Base-by-base conservation (phyloP, 2,113 vertebrate genomes). In the Abramis brama region DNA sequence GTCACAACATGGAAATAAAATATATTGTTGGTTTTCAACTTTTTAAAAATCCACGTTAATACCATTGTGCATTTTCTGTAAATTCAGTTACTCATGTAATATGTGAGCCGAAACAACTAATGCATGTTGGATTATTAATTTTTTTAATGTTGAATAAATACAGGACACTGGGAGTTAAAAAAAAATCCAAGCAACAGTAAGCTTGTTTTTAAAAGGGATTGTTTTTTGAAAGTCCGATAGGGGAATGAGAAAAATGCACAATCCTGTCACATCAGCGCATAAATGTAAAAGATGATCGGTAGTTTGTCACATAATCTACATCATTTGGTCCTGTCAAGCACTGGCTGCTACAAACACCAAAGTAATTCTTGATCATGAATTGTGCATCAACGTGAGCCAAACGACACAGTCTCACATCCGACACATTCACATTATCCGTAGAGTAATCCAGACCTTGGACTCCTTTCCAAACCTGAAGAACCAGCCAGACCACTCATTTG, bases 361-460 rank as follows among this genome's bases (percentile, higher is more conserved):
- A 75, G 73, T 75, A 50, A 75, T 55, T 57, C 47, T 55, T 83
- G 33, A 70, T 66, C 52, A 33, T 59, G 9, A 79, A 60, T 6
- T 60, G 30, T n/a, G 6, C 47, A 59, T 3, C 82, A 88, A 2
- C 73, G 13, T 4, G n/a, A 45, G 91, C 89, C 92, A 93, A 93
- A 89, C 83, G 88, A 92, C 91, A 94, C 89, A 91, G 90, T 85
- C 89, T 87, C 86, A 88, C 86, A 91, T 92, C 90, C 90, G 73
- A 50, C n/a, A 59, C n/a, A 2, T 64, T 39, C 55, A 79, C 77
- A 60, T 27, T 13, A 64, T 17, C 36, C 25, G 7, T 19, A 11
- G 60, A 45, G 15, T 11, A 78, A 79, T 79, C 27, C 2, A 36
- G 55, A 60, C 6, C 33, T n/a, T 55, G n/a, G 83, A 62, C 17